These are phyloP conservation scores for Araneus ventricosus DNA, from an alignment of 1,140 invertebrate genomes.

Conservation along the genomic window DNA sequence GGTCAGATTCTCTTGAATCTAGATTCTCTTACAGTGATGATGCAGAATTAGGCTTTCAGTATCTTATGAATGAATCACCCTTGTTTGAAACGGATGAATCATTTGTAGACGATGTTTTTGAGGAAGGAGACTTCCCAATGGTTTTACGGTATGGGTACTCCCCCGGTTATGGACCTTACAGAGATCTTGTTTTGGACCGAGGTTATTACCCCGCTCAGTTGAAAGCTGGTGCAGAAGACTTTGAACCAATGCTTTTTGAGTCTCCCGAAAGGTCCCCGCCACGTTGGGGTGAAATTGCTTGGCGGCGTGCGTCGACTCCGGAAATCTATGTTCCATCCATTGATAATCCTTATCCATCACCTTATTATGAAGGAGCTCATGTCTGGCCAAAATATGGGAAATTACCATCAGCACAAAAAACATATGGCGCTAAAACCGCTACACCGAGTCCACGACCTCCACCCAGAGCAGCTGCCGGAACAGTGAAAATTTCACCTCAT, in stretches of 20 bases:
- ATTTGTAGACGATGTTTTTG: neutral
- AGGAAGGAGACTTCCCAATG: neutral
- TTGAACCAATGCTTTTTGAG: no score
- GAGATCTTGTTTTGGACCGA: neutral
- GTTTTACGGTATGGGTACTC: neutral
- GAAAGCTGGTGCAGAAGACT: neutral
- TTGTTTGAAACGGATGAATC: neutral
- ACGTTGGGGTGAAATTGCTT: neutral
- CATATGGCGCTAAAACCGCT: no score
- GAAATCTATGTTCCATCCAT: no score
- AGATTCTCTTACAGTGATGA: neutral
- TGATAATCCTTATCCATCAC: neutral
- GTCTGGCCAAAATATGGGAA: no score
- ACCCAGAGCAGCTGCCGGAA: neutral
- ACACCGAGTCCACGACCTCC: neutral
- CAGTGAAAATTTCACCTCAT: neutral
- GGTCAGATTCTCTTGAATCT: neutral
- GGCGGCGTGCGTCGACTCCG: neutral
- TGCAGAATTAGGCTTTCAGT: neutral
- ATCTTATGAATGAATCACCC: neutral
- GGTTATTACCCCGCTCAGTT: neutral
- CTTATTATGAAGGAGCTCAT: neutral
- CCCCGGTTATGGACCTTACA: neutral
- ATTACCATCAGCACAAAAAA: no score
- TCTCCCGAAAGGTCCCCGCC: no score